Base-by-base conservation (phyloP, 2,113 vertebrate species). In the Oreocharis arfaki region DNA sequence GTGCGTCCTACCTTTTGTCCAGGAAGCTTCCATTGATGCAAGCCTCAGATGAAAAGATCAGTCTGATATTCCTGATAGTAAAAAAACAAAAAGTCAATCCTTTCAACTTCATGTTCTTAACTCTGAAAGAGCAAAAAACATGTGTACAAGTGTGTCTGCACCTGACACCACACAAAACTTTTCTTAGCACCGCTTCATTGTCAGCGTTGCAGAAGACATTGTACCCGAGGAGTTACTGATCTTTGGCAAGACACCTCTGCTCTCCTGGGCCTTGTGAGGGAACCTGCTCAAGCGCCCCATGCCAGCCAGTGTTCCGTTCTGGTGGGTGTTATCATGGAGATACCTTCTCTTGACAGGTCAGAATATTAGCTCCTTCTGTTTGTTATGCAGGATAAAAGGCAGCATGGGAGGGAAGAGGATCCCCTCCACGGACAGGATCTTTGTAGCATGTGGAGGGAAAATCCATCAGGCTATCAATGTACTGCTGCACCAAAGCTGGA, bases 1-100 rank as follows among this genome's bases (percentile, higher is more conserved):
- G 41, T 10, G 3, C 2, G 5, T 21, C 2, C 50, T 95, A 97
- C 97, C 97, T 97, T 84, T 93, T 82, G 30, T 94, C 89, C 84
- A 97, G 84, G 87, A 98, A 98, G 83, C 97, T 98, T 91, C 96
- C 97, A 1, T 97, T 97, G 88, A 98, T 90, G 85, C 97, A 97
- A 35, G 95, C 96, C 57, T 93, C 91, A 44, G 96, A 97, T 27
- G 97, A 97, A 84, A 97, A 97, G 64, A 97, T 94, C 69, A 55
- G 8, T 13, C 15, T 35, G 47, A 98, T 93, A 63, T 27, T 53
- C 85, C 97, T 98, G 95, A 76, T 7, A 50, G 69, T 8, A 73
- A 69, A 87, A 59, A 84, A 90, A 42, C 5, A 91, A 87, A 74
- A 67, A 49, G 42, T 86, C 16, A 96, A 49, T 71, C 32, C 28